Percentiles rank a stretch among this genome's conserved stretches.
These are phyloP conservation scores for Caenorhabditis sinica DNA, from an alignment of 2,888 invertebrate genomes.

Conservation along the genomic window DNA sequence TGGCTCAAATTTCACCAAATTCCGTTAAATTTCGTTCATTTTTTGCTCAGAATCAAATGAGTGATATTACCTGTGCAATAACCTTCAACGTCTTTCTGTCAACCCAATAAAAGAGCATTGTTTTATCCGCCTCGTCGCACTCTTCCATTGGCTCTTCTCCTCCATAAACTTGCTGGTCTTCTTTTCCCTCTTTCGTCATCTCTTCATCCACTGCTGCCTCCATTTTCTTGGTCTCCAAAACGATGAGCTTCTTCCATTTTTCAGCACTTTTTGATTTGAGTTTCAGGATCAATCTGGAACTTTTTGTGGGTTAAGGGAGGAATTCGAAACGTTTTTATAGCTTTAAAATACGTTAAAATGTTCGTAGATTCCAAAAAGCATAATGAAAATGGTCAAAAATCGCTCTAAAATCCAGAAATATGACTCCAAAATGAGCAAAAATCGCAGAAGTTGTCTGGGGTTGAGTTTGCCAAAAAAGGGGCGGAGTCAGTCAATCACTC, in stretches of 20 bases:
- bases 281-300: conserved; percentile 32
- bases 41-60: no score
- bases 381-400: no score
- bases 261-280: conserved; percentile 42
- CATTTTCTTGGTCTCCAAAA: conserved; percentile 26
- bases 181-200: not conserved
- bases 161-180: conserved; percentile 19
- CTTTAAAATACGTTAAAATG: no score
- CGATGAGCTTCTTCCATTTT: conserved; percentile 67
- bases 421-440: no score
- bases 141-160: conserved; percentile 53
- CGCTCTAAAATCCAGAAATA: no score
- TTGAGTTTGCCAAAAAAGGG: no score
- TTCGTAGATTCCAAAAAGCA: no score
- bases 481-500: no score
- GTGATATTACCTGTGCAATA: conserved; percentile 22
- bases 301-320: not conserved
- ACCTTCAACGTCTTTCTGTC: not conserved
- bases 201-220: not conserved
- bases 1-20: no score
- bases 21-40: no score
- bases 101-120: conserved; percentile 35
- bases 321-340: no score
- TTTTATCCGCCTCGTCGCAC: conserved; percentile 55
- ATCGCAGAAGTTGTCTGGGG: no score